Evolutionary conservation across 1,140 invertebrate genomes (phyloP), one percentile per base, ranked within the genome.

Genomic region (Thereuonema tuberculata): DNA sequence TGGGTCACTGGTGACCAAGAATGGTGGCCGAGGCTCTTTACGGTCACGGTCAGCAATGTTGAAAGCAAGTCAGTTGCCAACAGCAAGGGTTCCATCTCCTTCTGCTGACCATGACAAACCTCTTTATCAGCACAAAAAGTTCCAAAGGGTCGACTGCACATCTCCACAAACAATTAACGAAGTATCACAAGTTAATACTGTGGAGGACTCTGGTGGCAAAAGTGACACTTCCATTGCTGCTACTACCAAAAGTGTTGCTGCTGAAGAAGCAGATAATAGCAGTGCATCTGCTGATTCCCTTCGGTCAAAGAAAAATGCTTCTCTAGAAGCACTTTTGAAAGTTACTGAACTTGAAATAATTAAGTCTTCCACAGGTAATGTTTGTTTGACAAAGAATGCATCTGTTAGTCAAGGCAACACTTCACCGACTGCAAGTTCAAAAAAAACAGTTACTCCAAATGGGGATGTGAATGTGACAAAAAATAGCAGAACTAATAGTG

Each of bases 41-140:
- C 24, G 53, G 27, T 5, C 25, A 12, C 3, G 53, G 26, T 9
- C 3, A 12, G 28, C 53, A 27, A 9, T 29, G 9, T 28, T 55
- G 26, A 55, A 21, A 25, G 5, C 53, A 55, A 55, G 26, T 26
- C 25, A 25, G 17, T 3, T 14, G 14, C 12, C 53, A 26, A 28
- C 3, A 9, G 53, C 5, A 25, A 21, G 27, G 3, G 17, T 20
- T 9, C n/a, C n/a, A n/a, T 24, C 54, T 3, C 56, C 37, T 3
- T 56, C 29, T 9, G 29, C 37, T 48, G 3, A 3, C 3, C 25
- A 9, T 20, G 43, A 56, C 24, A 25, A 43, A 12, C 29, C 20
- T 2, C 14, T 17, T 3, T 92, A 92, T 76, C 77, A 88, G 73
- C 87, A 92, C 70, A 92, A 92, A 70, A 92, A 91, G 71, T 92